Base-by-base conservation (phyloP, 2,888 invertebrate genomes). In the Drosophila falleni region DNA sequence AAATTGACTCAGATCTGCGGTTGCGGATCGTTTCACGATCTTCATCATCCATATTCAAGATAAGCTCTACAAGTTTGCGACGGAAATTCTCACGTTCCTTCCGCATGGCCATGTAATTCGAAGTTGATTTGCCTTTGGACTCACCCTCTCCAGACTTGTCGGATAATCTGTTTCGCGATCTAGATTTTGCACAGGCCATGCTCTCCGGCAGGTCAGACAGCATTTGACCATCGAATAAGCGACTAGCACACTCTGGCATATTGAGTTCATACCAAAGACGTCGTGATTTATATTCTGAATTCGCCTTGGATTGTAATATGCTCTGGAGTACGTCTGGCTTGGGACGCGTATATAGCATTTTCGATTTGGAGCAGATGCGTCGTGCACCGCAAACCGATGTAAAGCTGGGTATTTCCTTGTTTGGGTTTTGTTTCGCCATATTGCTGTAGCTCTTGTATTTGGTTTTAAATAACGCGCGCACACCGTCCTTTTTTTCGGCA, bases 41-140 rank as follows among this genome's bases (percentile, higher is more conserved):
- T 6, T 81, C 81, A 29, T 81, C 81, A 26, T 93, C 93, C 64
- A 93, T 93, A 15, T 94, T 93, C 78, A 94, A 94, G 77, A 98
- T 96, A 71, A 97, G 93, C 78, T 95, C 95, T 58, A 97, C 95
- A 63, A 98, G 93, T 87, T 96, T 95, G 78, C 95, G 94, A 31
- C 98, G 94, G 92, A 98, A 98, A 81, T 96, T 95, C 91, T 97
- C 97, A 23, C 97, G 94, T 75, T 97, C 96, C 91, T 94, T 94
- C 41, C 96, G 94, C 93, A 96, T 94, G 4, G 94, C 94, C 37
- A 96, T 95, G 83, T 95, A 97, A 56, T 95, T 95, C 91, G 77
- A 66, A 3, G 54, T 9, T 5, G 94, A 94, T 92, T 94, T 94
- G 64, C 94, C 95, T 8, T 37, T 65, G 11, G 16, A 23, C 4